Base-by-base conservation (phyloP, 2,888 invertebrate species). In the Chaetogeoica ovagalla region DNA sequence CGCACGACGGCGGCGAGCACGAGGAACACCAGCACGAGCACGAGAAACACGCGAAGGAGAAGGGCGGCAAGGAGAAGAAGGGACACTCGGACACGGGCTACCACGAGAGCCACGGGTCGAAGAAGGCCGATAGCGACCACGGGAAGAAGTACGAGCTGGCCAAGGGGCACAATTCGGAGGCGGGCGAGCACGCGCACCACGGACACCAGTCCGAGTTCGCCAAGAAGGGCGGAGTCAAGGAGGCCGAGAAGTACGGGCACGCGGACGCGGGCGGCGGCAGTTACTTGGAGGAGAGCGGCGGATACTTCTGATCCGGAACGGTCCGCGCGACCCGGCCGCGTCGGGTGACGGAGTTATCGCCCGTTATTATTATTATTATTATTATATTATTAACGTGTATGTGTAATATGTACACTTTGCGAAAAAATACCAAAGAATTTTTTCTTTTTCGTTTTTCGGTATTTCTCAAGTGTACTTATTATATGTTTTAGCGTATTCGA, bases 1-100 rank as follows among this genome's bases (percentile, higher is more conserved):
- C 90, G 43, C 90, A 92, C 85, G 89, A 90, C 74, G 89, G 89
- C 71, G 92, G 91, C 0, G 89, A 91, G 85, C 90, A 89, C 85
- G 89, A 90, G 82, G 91, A 91, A 84, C 89, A 91, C 85, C 90
- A 89, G 1, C 88, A 88, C 82, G 87, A 87, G 82, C 87, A 90
- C 82, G 87, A 87, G 60, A 88, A 90, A 60, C 89, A 90, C 82
- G 88, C 87, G 0, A 87, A 88, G 1, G 88, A 88, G 81, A 87
- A 89, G 82, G 91, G 90, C 7, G 89, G 86, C 23, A 88, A 88
- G 83, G 87, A 89, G 83, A 88, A 91, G 84, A 91, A 89, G 8
- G 89, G 88, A 9, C 87, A 88, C 66, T 87, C 88, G 81, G 88
- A 90, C 72, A 86, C 89, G 1, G 90, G 86, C 3, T 88, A 87